phyloP scores from a whole-genome alignment of 37 sponge, comb jelly and placozoan species.

The Halichondria panicea region DNA sequence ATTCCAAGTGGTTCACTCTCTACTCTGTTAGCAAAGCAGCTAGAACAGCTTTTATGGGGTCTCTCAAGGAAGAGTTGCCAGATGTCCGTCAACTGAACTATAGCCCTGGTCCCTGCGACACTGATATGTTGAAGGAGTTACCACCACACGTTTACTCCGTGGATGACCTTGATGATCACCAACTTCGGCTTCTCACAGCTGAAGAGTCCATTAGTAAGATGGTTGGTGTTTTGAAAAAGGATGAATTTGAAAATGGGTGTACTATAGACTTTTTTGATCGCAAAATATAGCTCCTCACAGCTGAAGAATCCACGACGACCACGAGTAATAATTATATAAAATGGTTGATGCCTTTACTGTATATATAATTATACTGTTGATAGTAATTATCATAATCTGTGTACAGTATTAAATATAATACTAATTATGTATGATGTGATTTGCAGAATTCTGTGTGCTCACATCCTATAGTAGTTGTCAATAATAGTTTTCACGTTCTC shows the following conservation, averaged over 20 bases:
- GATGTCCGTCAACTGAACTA: conserved; percentile 71
- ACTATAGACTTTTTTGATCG: conserved; percentile 58
- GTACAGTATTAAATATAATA: too few relatives aligned
- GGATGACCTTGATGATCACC: background rate
- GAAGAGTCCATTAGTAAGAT: conserved; percentile 44
- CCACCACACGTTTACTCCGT: too few relatives aligned
- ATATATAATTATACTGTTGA: background rate
- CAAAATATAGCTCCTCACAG: background rate
- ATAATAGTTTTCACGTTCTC: conserved; percentile 29
- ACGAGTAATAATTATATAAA: background rate
- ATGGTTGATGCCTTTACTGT: background rate
- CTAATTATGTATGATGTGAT: too few relatives aligned
- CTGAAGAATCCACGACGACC: background rate
- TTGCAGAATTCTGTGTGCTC: too few relatives aligned
- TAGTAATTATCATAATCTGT: too few relatives aligned
- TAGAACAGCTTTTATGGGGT: conserved; percentile 56
- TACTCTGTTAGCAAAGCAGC: conserved; percentile 80
- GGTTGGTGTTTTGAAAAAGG: conserved; percentile 32
- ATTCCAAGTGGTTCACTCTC: conserved; percentile 29
- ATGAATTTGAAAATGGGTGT: conserved; percentile 51
- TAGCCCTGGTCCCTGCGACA: conserved; percentile 76
- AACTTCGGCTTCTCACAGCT: conserved; percentile 9
- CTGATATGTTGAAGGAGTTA: conserved; percentile 76
- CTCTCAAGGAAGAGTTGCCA: conserved; percentile 70
- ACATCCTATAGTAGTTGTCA: conserved; percentile 34